Conservation (phyloP, 2,113 vertebrate genomes). For the Microtus pennsylvanicus region DNA sequence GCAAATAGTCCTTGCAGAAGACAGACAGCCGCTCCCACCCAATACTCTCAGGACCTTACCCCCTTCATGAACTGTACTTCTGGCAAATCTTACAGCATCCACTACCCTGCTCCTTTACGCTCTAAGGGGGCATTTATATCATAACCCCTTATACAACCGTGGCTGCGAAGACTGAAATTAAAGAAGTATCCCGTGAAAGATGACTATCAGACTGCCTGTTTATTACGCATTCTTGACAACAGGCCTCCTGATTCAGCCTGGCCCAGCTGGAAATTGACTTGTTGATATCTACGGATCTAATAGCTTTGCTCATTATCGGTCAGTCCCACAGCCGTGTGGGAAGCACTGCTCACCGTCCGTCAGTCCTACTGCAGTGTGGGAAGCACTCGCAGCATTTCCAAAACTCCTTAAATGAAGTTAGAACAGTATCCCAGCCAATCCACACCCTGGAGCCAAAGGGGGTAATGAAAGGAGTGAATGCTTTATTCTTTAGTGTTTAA, state of each 20-base stretch:
- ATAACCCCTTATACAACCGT: neutral
- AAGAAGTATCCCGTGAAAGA: neutral
- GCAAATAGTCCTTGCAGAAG: neutral
- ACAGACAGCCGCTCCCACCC: neutral
- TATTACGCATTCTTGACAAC: neutral
- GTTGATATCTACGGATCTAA: neutral
- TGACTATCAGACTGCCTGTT: neutral
- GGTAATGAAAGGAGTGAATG: slow-evolving; percentile 77
- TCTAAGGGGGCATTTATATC: slow-evolving; percentile 20
- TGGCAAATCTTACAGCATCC: neutral
- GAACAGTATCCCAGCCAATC: slow-evolving; percentile 22
- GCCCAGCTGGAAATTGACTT: slow-evolving; percentile 6
- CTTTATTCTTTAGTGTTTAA: slow-evolving; percentile 84
- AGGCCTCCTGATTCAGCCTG: neutral
- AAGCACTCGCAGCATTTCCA: neutral
- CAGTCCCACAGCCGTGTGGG: neutral
- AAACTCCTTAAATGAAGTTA: slow-evolving; percentile 44
- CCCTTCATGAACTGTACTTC: neutral
- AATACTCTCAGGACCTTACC: neutral
- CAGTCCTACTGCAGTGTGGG: neutral
- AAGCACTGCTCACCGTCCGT: neutral
- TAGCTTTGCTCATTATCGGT: neutral
- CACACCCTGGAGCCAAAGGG: slow-evolving; percentile 58
- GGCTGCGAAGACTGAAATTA: neutral
- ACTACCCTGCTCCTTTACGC: neutral